phyloP scores from a whole-genome alignment of 2,113 vertebrate genomes.

The Cygnus atratus region DNA sequence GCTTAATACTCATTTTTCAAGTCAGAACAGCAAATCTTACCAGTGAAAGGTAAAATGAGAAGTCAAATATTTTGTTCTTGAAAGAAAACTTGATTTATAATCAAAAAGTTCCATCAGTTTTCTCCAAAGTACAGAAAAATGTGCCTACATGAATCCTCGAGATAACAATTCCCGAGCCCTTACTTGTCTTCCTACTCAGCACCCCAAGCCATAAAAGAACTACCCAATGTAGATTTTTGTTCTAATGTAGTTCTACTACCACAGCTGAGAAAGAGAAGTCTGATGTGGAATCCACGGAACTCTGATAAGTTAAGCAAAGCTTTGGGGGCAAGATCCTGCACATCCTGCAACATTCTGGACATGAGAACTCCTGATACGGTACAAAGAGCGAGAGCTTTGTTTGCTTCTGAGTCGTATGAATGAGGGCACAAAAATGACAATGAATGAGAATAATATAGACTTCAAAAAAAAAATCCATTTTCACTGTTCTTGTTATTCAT shows the following conservation, averaged over 20 bases:
- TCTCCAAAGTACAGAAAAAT: neutral
- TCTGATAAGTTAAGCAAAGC: neutral
- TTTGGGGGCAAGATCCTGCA: neutral
- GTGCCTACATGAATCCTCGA: neutral
- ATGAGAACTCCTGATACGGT: neutral
- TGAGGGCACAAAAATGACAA: neutral
- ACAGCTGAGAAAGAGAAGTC: neutral
- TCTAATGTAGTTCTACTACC: no score
- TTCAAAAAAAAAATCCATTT: neutral
- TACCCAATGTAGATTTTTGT: neutral
- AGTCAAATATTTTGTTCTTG: neutral
- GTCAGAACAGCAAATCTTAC: neutral
- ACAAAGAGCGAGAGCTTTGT: neutral
- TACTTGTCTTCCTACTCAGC: neutral
- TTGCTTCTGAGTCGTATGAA: neutral
- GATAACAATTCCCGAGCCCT: accelerated
- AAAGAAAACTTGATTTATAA: neutral
- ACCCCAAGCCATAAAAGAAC: neutral
- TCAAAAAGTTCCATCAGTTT: neutral
- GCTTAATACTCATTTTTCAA: neutral
- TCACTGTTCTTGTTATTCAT: neutral
- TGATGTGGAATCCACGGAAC: neutral
- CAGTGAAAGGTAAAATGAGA: neutral
- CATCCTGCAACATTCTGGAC: neutral
- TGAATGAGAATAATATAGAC: neutral